Evolutionary conservation across 2,888 invertebrate species (phyloP), one percentile per base, ranked within the genome.

Genomic region (Automeris io): DNA sequence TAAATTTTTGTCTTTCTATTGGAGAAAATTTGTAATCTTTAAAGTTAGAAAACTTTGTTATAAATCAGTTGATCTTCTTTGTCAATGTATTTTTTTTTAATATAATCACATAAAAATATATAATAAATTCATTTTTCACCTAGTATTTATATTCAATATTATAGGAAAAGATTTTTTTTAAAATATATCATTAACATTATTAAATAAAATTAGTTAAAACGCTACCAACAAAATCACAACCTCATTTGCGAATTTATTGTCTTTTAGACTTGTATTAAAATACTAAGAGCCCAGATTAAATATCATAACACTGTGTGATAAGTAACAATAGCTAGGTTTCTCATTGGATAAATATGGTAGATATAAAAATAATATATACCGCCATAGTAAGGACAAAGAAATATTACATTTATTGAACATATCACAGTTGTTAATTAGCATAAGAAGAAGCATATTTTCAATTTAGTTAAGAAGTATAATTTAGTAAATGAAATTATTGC

Each of bases 201-300:
- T 9, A 33, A 2, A 22, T 33, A 5, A 24, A 3, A 3, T 13
- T 23, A 13, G 22, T n/a, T 16, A 16, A n/a, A 16, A 16, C n/a
- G 13, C 19, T 7, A 22, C 16, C 18, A 37, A 29, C 4, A 34
- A 25, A 36, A 35, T 39, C 39, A 39, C 39, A 39, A 39, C 39
- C 39, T 22, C 26, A 26, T 31, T 35, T 16, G n/a, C 26, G 5
- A 39, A 34, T 31, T 31, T 29, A 35, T 29, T 29, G 36, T 37
- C 36, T 22, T 16, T 29, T 13, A 31, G 36, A 37, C 31, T 31
- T 31, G 16, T 8, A 16, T n/a, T 16, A 24, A 9, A 7, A 2
- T 29, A 29, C 16, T 13, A 26, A 12, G n/a, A 16, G 16, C 16
- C 3, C n/a, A 9, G 16, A n/a, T 26, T 2, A 11, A 29, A 3